Base-by-base conservation (phyloP, 2,113 vertebrate species). In the Oncorhynchus kisutch region DNA sequence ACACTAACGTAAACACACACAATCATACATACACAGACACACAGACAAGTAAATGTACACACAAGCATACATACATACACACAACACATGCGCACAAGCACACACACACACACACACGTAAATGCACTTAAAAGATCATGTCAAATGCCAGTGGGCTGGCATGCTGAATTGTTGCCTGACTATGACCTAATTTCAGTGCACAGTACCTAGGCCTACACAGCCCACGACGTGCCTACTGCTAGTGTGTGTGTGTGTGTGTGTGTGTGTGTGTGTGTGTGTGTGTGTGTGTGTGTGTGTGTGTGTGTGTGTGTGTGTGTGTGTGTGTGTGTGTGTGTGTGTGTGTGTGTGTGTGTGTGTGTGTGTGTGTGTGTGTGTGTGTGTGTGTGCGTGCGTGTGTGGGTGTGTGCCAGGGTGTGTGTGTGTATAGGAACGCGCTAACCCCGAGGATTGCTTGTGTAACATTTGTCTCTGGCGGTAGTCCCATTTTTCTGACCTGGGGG, bases 141-240 rank as follows among this genome's bases (percentile, higher is more conserved):
- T 45, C 39, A 45, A 45, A 79, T 85, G 78, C 86, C 89, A 86
- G 64, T 72, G 84, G 82, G 78, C 78, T 86, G 68, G 78, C 12
- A 84, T 84, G 83, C 85, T 57, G 54, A 16, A 20, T 16, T 4
- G 3, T 57, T 57, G 54, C 54, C 54, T 57, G 54, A 20, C 54
- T 57, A 4, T 57, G 18, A 57, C 54, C 14, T 20, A 57, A 57
- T 57, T 57, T 57, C 54, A 4, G 89, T 87, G 87, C 85, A 85
- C 86, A 80, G 83, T 81, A 88, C 83, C 84, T 87, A 78, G 75
- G 74, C 39, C 54, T 57, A 60, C 39, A 54, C 39, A 67, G 22
- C 68, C 51, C 62, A 11, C 9, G n/a, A 76, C 16, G 24, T 54
- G 80, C 68, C 72, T 45, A 45, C 60, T 80, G 72, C 59, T 74